Evolutionary conservation across 2,113 vertebrate species (phyloP).

Genomic region (Leptobrachium leishanense): DNA sequence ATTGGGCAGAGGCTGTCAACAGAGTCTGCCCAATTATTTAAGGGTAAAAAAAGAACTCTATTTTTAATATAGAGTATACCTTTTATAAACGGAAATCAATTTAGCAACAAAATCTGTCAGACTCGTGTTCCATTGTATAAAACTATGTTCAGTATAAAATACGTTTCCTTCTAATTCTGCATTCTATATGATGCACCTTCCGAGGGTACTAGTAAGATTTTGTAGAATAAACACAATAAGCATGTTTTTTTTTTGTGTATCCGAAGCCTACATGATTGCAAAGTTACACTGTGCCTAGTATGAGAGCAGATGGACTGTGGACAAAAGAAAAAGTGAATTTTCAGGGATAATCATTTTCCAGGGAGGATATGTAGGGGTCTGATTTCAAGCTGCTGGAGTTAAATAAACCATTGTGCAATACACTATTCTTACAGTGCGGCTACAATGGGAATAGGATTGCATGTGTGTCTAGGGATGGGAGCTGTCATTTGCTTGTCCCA

Average conservation of each 20-base stretch:
- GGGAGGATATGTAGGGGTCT: constrained; percentile 35
- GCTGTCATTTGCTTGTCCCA: constrained; percentile 38
- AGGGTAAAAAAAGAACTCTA: too few relatives aligned
- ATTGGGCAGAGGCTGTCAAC: too few relatives aligned
- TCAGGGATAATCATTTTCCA: constrained; percentile 26
- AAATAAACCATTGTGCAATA: constrained; percentile 30
- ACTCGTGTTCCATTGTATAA: too few relatives aligned
- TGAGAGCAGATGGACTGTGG: constrained; percentile 34
- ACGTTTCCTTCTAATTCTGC: not conserved
- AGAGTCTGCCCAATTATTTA: too few relatives aligned
- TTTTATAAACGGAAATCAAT: too few relatives aligned
- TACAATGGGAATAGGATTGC: constrained; percentile 38
- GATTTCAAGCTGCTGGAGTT: constrained; percentile 35
- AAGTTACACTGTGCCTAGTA: constrained; percentile 22
- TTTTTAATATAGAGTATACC: too few relatives aligned
- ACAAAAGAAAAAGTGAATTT: constrained; percentile 38
- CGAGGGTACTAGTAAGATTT: not conserved
- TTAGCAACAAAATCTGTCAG: too few relatives aligned
- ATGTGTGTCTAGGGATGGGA: constrained; percentile 40
- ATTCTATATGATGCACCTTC: not conserved
- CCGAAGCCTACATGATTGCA: constrained; percentile 33
- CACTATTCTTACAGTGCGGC: constrained; percentile 34
- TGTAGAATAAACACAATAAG: constrained; percentile 22
- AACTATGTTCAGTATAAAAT: too few relatives aligned
- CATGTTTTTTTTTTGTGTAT: constrained; percentile 8